These are phyloP conservation scores for Laterallus jamaicensis DNA, from an alignment of 2,113 vertebrate species.

Conservation along the genomic window DNA sequence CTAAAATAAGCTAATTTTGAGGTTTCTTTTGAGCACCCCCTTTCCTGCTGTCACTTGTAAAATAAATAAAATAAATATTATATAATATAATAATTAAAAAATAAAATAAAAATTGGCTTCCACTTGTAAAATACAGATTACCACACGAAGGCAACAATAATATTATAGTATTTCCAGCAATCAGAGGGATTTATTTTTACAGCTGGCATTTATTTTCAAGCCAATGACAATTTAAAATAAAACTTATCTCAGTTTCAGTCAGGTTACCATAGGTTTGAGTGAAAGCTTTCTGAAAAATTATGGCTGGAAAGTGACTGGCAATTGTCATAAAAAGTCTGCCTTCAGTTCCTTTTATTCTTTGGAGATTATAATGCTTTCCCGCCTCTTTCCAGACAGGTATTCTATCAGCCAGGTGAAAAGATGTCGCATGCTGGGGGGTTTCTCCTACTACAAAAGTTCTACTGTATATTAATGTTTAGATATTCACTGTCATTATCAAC, in stretches of 20 bases:
- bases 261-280: not conserved
- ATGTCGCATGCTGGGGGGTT: not conserved
- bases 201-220: not conserved
- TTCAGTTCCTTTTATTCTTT: not conserved
- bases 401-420: not conserved
- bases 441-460: not conserved
- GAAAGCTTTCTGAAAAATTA: not conserved
- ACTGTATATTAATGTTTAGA: not conserved
- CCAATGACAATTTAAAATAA: not conserved
- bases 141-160: not conserved
- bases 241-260: not conserved
- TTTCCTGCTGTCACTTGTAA: not conserved
- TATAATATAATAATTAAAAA: too few species aligned
- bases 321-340: not conserved
- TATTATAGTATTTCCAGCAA: not conserved
- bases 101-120: not conserved
- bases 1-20: not conserved
- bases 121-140: not conserved
- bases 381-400: not conserved
- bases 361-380: not conserved
- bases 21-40: not conserved
- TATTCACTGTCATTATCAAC: not conserved
- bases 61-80: too few species aligned
- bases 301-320: not conserved
- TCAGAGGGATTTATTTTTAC: not conserved